Evolutionary conservation across 2,888 invertebrate species (phyloP).

Genomic region (Vannuccia rotundouncinata): DNA sequence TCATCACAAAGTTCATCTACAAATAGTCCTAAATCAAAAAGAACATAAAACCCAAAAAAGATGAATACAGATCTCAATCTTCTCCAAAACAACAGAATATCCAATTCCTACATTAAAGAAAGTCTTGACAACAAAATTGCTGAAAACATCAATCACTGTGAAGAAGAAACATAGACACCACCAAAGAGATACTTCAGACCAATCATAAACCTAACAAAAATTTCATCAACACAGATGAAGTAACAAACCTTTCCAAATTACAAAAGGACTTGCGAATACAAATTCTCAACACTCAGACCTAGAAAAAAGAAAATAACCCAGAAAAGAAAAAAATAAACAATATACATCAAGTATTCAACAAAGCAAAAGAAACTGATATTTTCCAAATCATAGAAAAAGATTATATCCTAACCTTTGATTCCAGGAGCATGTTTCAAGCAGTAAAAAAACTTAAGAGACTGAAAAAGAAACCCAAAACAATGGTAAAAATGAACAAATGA

Average conservation of each 20-base stretch:
- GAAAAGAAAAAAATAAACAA: slow-evolving; percentile 14
- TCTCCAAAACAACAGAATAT: slow-evolving; percentile 3
- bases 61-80: not conserved
- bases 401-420: not conserved
- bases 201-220: slow-evolving; percentile 16
- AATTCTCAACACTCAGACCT: slow-evolving; percentile 4
- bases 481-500: not conserved
- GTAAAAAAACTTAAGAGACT: not conserved
- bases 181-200: slow-evolving; percentile 12
- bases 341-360: not conserved
- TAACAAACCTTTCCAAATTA: not conserved
- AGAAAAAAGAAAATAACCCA: not conserved
- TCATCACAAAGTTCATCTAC: not conserved
- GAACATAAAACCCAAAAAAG: slow-evolving; percentile 2
- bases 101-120: slow-evolving; percentile 15
- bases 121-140: slow-evolving; percentile 12
- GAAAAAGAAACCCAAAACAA: slow-evolving; percentile 7
- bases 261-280: not conserved
- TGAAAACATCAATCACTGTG: slow-evolving; percentile 10
- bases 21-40: slow-evolving; percentile 16
- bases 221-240: slow-evolving; percentile 9
- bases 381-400: not conserved
- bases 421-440: slow-evolving; percentile 14
- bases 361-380: slow-evolving; percentile 5
- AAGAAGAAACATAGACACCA: slow-evolving; percentile 10